Percentiles rank a stretch among this genome's conserved stretches.
These are phyloP conservation scores for Nomada ferruginata DNA, from an alignment of 2,888 invertebrate genomes.

Conservation along the genomic window DNA sequence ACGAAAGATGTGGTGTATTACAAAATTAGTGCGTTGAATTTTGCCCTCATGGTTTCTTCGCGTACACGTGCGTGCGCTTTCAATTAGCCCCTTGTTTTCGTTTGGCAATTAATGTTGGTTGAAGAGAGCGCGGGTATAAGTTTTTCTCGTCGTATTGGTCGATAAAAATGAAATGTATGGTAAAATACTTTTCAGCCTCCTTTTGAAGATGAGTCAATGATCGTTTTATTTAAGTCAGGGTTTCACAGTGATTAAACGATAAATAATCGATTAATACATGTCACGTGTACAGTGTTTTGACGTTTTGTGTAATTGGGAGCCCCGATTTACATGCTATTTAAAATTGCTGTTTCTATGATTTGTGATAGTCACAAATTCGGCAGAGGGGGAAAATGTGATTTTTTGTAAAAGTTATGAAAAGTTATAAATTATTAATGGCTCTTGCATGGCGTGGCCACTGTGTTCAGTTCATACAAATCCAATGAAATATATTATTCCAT, in stretches of 20 bases:
- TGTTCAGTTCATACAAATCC: neutral
- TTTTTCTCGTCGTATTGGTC: neutral
- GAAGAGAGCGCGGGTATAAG: constrained; percentile 46
- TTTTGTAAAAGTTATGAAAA: neutral
- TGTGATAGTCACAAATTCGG: neutral
- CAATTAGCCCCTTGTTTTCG: constrained; percentile 28
- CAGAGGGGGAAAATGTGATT: neutral
- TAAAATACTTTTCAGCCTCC: neutral
- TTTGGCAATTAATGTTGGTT: constrained; percentile 27
- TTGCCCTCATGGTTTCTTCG: neutral
- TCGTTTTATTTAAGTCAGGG: neutral
- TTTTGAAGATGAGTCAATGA: neutral
- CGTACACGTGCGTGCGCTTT: constrained; percentile 14
- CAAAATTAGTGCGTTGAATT: constrained; percentile 9
- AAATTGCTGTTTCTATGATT: neutral
- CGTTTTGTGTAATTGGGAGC: constrained; percentile 3
- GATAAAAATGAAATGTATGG: neutral
- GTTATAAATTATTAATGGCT: neutral
- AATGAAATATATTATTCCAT: neutral
- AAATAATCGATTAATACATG: constrained; percentile 37
- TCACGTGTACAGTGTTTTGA: constrained; percentile 55
- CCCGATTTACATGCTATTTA: constrained; percentile 3
- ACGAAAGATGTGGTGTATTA: constrained; percentile 38
- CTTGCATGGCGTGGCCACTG: neutral
- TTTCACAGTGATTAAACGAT: neutral